phyloP scores from a whole-genome alignment of 2,888 invertebrate genomes.

The Rhamnusium bicolor region DNA sequence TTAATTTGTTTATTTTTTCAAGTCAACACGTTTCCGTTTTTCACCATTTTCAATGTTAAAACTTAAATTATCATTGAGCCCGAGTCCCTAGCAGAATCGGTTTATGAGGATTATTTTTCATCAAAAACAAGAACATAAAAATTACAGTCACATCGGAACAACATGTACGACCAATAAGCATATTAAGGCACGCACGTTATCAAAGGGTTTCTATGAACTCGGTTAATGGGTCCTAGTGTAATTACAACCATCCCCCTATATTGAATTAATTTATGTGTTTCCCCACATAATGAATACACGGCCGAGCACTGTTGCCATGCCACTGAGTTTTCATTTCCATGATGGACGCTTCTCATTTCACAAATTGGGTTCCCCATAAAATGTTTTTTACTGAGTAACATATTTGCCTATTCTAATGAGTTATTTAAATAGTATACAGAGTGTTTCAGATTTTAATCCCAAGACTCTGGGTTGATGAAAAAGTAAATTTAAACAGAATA shows the following conservation, averaged over 20 bases:
- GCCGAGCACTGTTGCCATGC: constrained; percentile 28
- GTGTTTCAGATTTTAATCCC: too few species aligned
- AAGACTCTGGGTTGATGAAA: too few species aligned
- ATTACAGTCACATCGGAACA: constrained; percentile 7
- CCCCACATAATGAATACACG: constrained; percentile 24
- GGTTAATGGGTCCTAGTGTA: constrained; percentile 24
- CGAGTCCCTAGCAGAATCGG: background rate
- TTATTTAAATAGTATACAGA: background rate
- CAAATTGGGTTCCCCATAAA: constrained; percentile 17
- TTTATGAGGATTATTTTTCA: background rate
- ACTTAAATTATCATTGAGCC: background rate
- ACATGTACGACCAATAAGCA: constrained; percentile 7
- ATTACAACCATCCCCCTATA: constrained; percentile 26
- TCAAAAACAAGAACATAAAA: background rate
- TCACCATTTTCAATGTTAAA: too few species aligned
- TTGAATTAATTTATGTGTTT: constrained; percentile 33
- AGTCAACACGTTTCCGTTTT: too few species aligned
- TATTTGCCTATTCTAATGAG: background rate
- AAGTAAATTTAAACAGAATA: too few species aligned
- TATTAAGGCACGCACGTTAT: constrained; percentile 17
- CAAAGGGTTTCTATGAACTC: constrained; percentile 27
- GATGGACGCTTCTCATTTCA: constrained; percentile 25
- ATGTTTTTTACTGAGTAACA: background rate
- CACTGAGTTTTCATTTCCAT: constrained; percentile 19
- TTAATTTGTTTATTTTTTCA: too few species aligned